Conservation (phyloP, 2,797 vertebrate species). For the Galaxias olidus region DNA sequence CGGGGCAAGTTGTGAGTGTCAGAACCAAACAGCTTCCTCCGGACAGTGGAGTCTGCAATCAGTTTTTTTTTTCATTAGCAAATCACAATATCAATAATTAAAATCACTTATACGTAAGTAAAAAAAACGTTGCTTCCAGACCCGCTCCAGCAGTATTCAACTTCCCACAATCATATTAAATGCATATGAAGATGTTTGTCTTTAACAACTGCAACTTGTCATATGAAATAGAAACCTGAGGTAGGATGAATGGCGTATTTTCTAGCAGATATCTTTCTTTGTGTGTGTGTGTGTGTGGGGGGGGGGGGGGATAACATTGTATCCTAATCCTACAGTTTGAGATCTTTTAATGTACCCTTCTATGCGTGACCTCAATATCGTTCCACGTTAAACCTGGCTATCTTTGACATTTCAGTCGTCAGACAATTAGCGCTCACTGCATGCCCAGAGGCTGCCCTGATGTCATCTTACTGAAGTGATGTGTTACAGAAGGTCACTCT, state of each 20-base stretch:
- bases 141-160: not conserved
- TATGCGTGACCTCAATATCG: conserved; percentile 8
- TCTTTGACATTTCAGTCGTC: conserved; percentile 40
- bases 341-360: not conserved
- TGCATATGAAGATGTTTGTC: no score
- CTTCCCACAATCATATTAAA: not conserved
- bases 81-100: conserved; percentile 71
- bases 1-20: conserved; percentile 39
- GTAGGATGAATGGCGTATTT: no score
- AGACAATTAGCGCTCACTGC: conserved; percentile 52
- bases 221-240: no score
- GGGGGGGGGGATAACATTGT: no score
- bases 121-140: conserved; percentile 52
- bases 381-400: conserved; percentile 42
- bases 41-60: conserved; percentile 43
- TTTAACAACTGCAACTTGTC: no score
- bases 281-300: no score
- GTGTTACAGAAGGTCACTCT: conserved; percentile 36
- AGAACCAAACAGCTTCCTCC: conserved; percentile 47
- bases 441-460: conserved; percentile 44
- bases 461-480: conserved; percentile 53
- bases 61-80: conserved; percentile 41
- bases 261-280: no score
- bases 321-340: not conserved
- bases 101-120: conserved; percentile 59